Conservation (phyloP, 2,113 vertebrate genomes). For the Pontoporia blainvillei region DNA sequence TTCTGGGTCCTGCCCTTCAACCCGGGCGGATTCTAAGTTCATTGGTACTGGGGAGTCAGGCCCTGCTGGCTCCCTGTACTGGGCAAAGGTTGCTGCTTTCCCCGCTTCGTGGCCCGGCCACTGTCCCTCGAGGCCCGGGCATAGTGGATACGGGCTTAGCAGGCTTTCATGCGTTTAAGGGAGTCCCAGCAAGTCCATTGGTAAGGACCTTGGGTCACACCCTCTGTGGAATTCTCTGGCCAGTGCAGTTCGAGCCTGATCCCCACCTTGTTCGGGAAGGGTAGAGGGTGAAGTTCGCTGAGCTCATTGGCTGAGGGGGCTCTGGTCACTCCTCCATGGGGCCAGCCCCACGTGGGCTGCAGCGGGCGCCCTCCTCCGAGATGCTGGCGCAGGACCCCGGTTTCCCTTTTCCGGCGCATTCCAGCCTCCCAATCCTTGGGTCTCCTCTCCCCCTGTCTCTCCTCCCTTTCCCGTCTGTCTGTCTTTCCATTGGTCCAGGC, state of each 20-base stretch:
- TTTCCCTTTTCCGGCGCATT: background rate
- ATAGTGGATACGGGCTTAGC: background rate
- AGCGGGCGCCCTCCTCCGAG: background rate
- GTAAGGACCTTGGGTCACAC: background rate
- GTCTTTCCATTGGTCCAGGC: slow-evolving; percentile 51
- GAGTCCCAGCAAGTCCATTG: background rate
- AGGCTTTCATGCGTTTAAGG: background rate
- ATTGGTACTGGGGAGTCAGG: background rate
- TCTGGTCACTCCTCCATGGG: background rate
- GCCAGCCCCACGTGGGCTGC: background rate
- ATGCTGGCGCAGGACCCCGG: background rate
- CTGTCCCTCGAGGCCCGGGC: background rate
- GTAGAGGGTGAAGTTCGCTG: background rate
- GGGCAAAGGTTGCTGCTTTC: background rate
- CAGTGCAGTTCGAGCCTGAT: background rate
- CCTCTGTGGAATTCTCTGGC: background rate
- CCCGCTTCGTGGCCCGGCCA: background rate
- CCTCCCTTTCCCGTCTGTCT: slow-evolving; percentile 35
- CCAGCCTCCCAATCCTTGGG: background rate
- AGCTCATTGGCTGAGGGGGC: background rate
- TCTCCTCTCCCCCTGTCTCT: background rate
- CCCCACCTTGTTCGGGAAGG: background rate
- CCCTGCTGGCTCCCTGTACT: background rate
- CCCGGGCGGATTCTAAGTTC: background rate
- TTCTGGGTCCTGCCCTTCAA: background rate